Base-by-base conservation (phyloP, 1,140 invertebrate genomes). In the Drosophila ficusphila region DNA sequence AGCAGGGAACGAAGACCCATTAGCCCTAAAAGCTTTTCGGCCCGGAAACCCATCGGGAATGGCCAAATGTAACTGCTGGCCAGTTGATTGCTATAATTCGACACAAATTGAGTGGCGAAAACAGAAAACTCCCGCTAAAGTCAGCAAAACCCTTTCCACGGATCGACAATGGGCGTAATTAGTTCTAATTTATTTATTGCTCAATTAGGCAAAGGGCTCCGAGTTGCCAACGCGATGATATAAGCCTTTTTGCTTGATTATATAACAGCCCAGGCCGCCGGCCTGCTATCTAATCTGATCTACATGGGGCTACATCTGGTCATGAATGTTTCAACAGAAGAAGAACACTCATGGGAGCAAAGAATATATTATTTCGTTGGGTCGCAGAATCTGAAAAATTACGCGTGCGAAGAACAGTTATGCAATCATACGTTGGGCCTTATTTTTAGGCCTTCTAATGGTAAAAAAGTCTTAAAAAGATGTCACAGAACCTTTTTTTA, bases 141-240 rank as follows among this genome's bases (percentile, higher is more conserved):
- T n/a, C 5, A 34, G n/a, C 27, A 41, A 14, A 25, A 53, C 51
- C 25, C 33, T 46, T 65, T 27, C 11, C n/a, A 64, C 14, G 8
- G 27, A 67, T 42, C 62, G 60, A 46, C 60, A 67, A 67, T 65
- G 7, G 46, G 38, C 14, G 60, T 49, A 67, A 67, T 67, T 41
- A 65, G 62, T n/a, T 39, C 27, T 67, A 52, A 67, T 67, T 67
- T 67, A 67, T 67, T 67, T 67, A 67, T 67, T 25, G 46, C 62
- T 67, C 60, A 65, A 67, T 67, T 41, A 65, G 58, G 18, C 41
- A 49, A 67, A 65, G 42, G 57, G 42, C 42, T 33, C 12, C 14
- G 34, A 23, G 23, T 27, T 29, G 25, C 12, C 19, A 41, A 18
- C 18, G 12, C 2, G 48, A 44, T 56, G 53, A 44, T 25, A 25